A percentile compares a stretch with the other conserved stretches of the same genome.
phyloP scores from a whole-genome alignment of 64 coral and sea anemone genomes.

The Trachythela sp. region DNA sequence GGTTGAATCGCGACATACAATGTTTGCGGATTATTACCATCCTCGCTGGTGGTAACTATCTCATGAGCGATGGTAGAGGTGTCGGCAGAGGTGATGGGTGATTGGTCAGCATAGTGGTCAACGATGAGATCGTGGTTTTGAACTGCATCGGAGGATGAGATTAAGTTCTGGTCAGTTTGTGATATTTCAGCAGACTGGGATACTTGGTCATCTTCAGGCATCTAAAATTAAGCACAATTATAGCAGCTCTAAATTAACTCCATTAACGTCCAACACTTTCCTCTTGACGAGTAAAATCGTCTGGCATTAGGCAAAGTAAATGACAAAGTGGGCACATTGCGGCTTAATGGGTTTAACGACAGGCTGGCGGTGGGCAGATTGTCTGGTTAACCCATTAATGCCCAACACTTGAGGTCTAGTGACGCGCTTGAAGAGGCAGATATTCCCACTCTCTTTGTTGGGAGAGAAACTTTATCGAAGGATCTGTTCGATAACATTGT shows the following conservation, averaged over 20 bases:
- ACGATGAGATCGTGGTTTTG: background rate
- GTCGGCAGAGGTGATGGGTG: background rate
- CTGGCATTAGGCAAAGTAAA: too few relatives aligned
- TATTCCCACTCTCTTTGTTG: too few relatives aligned
- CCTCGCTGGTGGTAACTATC: background rate
- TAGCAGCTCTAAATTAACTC: background rate
- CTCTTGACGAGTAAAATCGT: too few relatives aligned
- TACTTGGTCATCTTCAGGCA: background rate
- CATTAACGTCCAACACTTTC: background rate
- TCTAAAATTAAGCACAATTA: background rate
- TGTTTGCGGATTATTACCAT: background rate
- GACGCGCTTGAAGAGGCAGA: too few relatives aligned
- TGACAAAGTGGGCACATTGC: too few relatives aligned
- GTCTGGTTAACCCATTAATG: too few relatives aligned
- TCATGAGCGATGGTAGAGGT: background rate
- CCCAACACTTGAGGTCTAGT: too few relatives aligned
- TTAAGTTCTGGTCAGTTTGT: background rate
- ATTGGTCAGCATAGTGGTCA: background rate
- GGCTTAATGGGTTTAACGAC: too few relatives aligned
- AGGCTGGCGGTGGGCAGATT: too few relatives aligned
- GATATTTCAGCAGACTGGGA: background rate
- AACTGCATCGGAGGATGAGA: background rate
- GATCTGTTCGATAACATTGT: too few relatives aligned
- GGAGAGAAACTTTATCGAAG: too few relatives aligned
- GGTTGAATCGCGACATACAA: conserved; percentile 18